A percentile compares a stretch with the other conserved stretches of the same genome.
These are phyloP conservation scores for Pachypanchax playfairii DNA, from an alignment of 2,113 vertebrate genomes.

Conservation along the genomic window DNA sequence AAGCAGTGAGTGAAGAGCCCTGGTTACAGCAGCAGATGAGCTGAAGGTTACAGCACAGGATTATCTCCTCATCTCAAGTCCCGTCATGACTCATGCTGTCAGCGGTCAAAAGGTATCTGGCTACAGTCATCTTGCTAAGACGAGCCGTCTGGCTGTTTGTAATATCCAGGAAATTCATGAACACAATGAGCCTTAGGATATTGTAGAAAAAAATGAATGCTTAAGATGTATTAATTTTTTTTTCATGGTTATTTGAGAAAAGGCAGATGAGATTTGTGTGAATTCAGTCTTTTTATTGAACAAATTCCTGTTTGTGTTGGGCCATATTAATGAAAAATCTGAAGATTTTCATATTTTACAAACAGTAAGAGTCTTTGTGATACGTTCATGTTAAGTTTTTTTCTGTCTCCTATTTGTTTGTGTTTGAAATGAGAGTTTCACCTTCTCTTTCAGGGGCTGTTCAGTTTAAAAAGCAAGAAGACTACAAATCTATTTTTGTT, in stretches of 20 bases:
- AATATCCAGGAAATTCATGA: conserved; percentile 35
- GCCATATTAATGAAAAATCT: too few relatives aligned
- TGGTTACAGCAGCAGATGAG: conserved; percentile 18
- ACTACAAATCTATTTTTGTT: too few relatives aligned
- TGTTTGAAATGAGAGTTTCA: too few relatives aligned
- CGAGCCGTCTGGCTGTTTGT: conserved; percentile 27
- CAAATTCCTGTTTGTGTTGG: too few relatives aligned
- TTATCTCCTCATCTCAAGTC: conserved; percentile 57
- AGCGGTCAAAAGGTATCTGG: conserved; percentile 47
- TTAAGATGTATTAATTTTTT: background rate
- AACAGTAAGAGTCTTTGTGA: too few relatives aligned
- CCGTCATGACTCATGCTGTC: conserved; percentile 62
- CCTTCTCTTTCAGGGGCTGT: too few relatives aligned
- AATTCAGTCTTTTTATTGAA: conserved; percentile 68
- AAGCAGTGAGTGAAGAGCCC: conserved; percentile 2
- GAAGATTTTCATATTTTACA: too few relatives aligned
- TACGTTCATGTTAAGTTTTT: too few relatives aligned
- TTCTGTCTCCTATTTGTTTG: too few relatives aligned
- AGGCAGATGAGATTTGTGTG: conserved; percentile 35
- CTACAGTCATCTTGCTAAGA: conserved; percentile 36
- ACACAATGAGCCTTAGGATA: conserved; percentile 32
- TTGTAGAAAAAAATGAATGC: conserved; percentile 24
- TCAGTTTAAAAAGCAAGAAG: too few relatives aligned
- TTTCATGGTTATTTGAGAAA: too few relatives aligned
- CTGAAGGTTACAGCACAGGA: conserved; percentile 24